Evolutionary conservation across 2,113 vertebrate species (phyloP).

Genomic region (Nematolebias whitei): DNA sequence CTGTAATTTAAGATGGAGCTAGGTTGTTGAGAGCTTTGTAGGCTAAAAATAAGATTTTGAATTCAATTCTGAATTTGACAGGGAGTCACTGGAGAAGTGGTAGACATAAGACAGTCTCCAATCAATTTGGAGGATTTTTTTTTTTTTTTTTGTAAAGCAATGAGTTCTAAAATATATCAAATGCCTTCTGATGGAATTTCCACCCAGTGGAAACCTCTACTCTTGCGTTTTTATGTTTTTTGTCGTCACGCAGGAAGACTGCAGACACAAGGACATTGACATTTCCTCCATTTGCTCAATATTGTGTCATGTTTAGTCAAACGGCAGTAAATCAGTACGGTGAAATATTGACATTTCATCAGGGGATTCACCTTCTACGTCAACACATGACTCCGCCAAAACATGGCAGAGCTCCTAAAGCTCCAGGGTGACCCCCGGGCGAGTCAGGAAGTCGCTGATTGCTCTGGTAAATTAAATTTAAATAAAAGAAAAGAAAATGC

Average conservation of each 20-base stretch:
- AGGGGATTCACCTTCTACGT: constrained; percentile 52
- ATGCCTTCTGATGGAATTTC: no score
- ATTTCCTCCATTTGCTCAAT: constrained; percentile 56
- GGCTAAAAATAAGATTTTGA: no score
- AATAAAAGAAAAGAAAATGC: neutral
- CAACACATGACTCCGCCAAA: constrained; percentile 66
- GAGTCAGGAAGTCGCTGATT: constrained; percentile 51
- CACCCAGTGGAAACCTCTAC: no score
- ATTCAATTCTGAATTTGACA: no score
- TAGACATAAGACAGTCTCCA: no score
- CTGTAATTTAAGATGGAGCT: no score
- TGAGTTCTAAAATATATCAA: no score
- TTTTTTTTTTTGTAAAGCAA: no score
- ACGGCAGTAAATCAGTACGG: constrained; percentile 58
- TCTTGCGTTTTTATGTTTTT: neutral
- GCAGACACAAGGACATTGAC: constrained; percentile 29
- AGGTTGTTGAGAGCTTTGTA: no score
- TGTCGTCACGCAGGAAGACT: constrained; percentile 20
- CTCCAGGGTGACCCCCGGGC: constrained; percentile 33
- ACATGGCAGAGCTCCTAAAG: constrained; percentile 45
- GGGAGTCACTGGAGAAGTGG: no score
- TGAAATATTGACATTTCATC: constrained; percentile 77
- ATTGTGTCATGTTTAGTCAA: constrained; percentile 73
- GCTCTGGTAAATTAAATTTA: constrained; percentile 54
- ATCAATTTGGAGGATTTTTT: no score